Base-by-base conservation (phyloP, 2,797 vertebrate genomes). In the Sternotherus odoratus region DNA sequence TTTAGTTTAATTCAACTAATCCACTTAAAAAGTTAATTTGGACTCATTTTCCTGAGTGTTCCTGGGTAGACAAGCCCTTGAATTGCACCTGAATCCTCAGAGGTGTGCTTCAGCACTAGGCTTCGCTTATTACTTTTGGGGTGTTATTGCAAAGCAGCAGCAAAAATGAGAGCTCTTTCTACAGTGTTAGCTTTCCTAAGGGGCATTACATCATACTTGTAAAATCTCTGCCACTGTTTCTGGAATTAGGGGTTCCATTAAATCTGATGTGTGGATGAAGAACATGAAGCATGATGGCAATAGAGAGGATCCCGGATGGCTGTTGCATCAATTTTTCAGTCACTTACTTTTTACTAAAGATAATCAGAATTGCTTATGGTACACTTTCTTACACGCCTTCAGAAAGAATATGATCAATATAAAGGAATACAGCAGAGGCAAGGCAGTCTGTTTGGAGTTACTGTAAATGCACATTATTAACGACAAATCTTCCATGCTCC, bases 61-160 rank as follows among this genome's bases (percentile, higher is more conserved):
- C n/a, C 63, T 39, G n/a, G 19, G n/a, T 69, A 36, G 21, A 39
- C 63, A 39, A 69, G 63, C 19, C 63, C 5, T 69, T 88, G 26
- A 85, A 51, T 79, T 16, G 5, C 1, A 72, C 39, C 1, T 88
- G 3, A 85, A 26, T 91, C 19, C 72, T 87, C 77, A 66, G 43
- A 87, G 19, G 39, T 46, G 24, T 82, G 48, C 16, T 85, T 46
- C 56, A 90, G 36, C 4, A 90, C 5, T 50, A 69, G 77, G 12
- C 43, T 48, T 66, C 16, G 24, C 12, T 56, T 85, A 51, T 2
- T 93, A 19, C 16, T 96, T 92, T 43, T 87, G 39, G 24, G 82
- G 23, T 2, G 17, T 46, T 43, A 11, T 13, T 74, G 2, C 74
- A 5, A 3, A 23, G 79, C 90, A 53, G 15, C 72, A 72, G 6